Percentiles rank a stretch among this genome's conserved stretches.
These are phyloP conservation scores for Cantharis flavilabris DNA, from an alignment of 2,888 invertebrate genomes.

Conservation along the genomic window DNA sequence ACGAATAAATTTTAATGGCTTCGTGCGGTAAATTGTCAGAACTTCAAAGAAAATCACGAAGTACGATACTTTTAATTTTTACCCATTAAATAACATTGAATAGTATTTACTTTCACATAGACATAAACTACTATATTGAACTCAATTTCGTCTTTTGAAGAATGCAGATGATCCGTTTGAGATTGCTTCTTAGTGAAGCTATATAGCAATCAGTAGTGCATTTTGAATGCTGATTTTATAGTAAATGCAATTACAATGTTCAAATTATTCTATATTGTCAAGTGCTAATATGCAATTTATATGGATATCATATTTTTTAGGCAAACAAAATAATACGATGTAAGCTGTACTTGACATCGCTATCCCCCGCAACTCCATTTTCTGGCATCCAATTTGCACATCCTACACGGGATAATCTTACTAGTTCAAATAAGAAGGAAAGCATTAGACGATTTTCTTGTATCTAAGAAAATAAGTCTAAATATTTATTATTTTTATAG, in stretches of 20 bases:
- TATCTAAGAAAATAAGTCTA: too few relatives aligned
- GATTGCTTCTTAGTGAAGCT: not conserved
- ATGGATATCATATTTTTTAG: not conserved
- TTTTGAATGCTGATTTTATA: not conserved
- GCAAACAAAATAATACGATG: too few relatives aligned
- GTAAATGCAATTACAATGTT: not conserved
- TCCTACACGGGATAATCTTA: too few relatives aligned
- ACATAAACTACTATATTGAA: not conserved
- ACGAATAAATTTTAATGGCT: not conserved
- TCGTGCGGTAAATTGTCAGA: not conserved
- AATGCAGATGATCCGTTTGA: too few relatives aligned
- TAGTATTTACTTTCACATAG: not conserved
- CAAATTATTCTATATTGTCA: not conserved
- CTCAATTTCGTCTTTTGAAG: not conserved
- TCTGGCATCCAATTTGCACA: too few relatives aligned
- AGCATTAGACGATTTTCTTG: too few relatives aligned
- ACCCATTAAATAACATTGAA: not conserved
- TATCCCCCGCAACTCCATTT: too few relatives aligned
- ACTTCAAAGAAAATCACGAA: not conserved
- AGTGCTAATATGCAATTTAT: not conserved
- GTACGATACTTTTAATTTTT: not conserved
- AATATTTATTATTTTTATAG: too few relatives aligned
- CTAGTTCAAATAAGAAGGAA: too few relatives aligned
- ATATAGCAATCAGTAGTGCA: not conserved
- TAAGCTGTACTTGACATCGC: too few relatives aligned